A percentile compares a stretch with the other conserved stretches of the same genome.
phyloP scores from a whole-genome alignment of 2,113 vertebrate genomes.

The Notiomystis cincta region DNA sequence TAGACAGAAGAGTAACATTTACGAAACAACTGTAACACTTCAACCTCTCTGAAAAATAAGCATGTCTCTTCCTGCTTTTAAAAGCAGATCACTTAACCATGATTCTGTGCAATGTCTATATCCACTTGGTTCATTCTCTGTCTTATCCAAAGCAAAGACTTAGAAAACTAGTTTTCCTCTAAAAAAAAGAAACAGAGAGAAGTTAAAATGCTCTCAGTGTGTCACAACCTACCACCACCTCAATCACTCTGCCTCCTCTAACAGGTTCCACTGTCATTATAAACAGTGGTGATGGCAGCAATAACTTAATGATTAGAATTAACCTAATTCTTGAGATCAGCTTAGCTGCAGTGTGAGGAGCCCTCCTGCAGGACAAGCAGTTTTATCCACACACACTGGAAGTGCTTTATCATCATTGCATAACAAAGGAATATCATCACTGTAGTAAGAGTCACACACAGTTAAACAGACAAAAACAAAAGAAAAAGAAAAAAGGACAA shows the following conservation, averaged over 20 bases:
- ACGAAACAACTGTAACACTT: neutral
- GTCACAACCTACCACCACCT: neutral
- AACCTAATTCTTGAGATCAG: slow-evolving; percentile 33
- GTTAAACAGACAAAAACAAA: neutral
- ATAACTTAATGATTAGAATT: neutral
- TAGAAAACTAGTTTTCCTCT: slow-evolving; percentile 58
- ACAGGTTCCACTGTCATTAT: neutral
- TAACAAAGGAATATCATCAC: slow-evolving; percentile 22
- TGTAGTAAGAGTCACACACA: neutral
- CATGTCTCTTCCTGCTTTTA: neutral
- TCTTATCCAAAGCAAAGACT: slow-evolving; percentile 83
- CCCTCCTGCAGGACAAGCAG: neutral
- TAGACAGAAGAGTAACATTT: neutral
- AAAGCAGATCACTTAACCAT: neutral
- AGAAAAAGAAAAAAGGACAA: neutral
- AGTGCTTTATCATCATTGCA: neutral
- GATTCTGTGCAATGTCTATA: neutral
- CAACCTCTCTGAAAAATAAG: neutral
- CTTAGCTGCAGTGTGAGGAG: slow-evolving; percentile 30
- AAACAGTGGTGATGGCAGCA: neutral
- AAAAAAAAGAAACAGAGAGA: slow-evolving; percentile 24
- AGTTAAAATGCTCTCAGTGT: neutral
- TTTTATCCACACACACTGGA: neutral
- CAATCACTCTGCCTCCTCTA: neutral
- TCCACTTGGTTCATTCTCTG: neutral